Evolutionary conservation across 1,140 invertebrate genomes (phyloP), one percentile per base, ranked within the genome.

Genomic region (Musca domestica): DNA sequence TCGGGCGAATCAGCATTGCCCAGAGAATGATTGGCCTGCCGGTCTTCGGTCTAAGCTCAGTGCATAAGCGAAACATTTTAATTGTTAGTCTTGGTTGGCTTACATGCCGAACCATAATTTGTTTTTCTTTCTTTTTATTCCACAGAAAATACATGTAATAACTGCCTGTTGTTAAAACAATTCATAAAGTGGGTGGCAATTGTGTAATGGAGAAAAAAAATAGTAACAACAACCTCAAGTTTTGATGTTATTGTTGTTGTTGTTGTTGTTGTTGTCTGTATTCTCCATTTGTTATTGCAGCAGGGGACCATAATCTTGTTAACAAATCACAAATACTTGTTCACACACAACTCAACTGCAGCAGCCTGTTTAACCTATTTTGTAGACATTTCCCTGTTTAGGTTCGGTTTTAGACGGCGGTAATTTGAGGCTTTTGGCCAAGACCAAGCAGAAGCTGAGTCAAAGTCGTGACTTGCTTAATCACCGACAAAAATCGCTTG

Each of bases 251-350:
- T n/a, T n/a, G n/a, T n/a, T n/a, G n/a, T n/a, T n/a, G n/a, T n/a
- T n/a, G n/a, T n/a, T n/a, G n/a, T n/a, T n/a, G n/a, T n/a, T n/a
- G n/a, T 2, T 41, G 34, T 12, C 12, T 30, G 9, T 30, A 30
- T 41, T 41, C 34, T 41, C 34, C 5, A 41, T 41, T 41, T 41
- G 34, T 41, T 41, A 41, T 41, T 41, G 34, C 12, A 2, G 10
- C 10, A 41, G 34, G 34, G 4, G 2, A 41, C 4, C 34, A 41
- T 75, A 79, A 79, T 79, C 74, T 79, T 79, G 77, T 79, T 77
- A 79, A 77, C 77, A 79, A 79, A 79, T 79, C 74, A 41, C 34
- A 78, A 76, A 79, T 76, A 76, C 77, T 77, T 79, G 77, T 79
- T 79, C 75, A 77, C 76, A 79, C 69, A 70, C 66, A 67, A 61